Conservation (phyloP, 1,140 invertebrate species). For the Colletes latitarsis region DNA sequence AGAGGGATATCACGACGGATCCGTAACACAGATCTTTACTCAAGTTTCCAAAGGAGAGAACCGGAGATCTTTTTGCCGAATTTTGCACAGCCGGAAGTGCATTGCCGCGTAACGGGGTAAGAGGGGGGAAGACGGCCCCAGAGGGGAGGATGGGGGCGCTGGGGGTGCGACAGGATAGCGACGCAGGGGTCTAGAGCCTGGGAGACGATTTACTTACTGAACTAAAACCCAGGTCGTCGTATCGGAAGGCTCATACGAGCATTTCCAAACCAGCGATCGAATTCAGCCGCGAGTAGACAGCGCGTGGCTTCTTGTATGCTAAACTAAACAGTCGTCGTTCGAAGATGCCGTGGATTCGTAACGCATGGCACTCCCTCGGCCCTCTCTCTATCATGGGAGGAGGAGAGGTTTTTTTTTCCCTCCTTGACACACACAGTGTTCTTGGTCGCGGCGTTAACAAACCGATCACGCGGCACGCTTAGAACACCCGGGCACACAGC, state of each 20-base stretch:
- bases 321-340: slow-evolving; percentile 37
- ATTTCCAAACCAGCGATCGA: slow-evolving; percentile 44
- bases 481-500: slow-evolving; percentile 50
- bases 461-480: slow-evolving; percentile 40
- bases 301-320: slow-evolving; percentile 23
- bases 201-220: slow-evolving; percentile 60
- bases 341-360: slow-evolving; percentile 56
- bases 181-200: slow-evolving; percentile 42
- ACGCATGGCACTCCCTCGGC: slow-evolving; percentile 66
- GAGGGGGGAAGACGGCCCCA: slow-evolving; percentile 7
- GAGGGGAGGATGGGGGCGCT: slow-evolving; percentile 26
- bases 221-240: slow-evolving; percentile 51
- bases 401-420: slow-evolving; percentile 55
- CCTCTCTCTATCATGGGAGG: slow-evolving; percentile 47
- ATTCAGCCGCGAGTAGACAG: slow-evolving; percentile 13
- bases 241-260: slow-evolving; percentile 36
- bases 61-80: slow-evolving; percentile 42
- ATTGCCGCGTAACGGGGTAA: slow-evolving; percentile 49
- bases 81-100: slow-evolving; percentile 63
- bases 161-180: slow-evolving; percentile 42
- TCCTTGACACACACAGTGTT: slow-evolving; percentile 53
- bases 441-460: slow-evolving; percentile 31
- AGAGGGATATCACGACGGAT: slow-evolving; percentile 29
- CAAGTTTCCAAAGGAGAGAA: slow-evolving; percentile 14
- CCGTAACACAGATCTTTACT: slow-evolving; percentile 31